Percentiles rank a stretch among this genome's conserved stretches.
Conservation (phyloP, 2,113 vertebrate species). For the Aphyosemion australe region DNA sequence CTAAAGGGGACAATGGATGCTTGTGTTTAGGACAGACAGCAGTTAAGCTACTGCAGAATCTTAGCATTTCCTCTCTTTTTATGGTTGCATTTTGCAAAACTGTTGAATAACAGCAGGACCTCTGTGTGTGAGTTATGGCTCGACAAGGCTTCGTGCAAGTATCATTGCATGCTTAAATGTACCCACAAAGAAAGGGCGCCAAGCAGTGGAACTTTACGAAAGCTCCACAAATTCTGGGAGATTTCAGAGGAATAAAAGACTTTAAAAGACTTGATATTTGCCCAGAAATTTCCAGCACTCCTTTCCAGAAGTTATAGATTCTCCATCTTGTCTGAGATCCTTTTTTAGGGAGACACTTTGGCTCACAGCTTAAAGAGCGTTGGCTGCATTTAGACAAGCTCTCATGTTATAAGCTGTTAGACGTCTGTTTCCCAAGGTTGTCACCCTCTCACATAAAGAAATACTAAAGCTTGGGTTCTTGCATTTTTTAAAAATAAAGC, state of each 20-base stretch:
- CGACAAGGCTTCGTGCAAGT: slow-evolving; percentile 28
- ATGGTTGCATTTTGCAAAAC: slow-evolving; percentile 3
- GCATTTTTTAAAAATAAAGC: slow-evolving; percentile 12
- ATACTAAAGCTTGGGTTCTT: slow-evolving; percentile 4
- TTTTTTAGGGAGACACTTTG: slow-evolving; percentile 68
- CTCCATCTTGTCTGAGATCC: slow-evolving; percentile 44
- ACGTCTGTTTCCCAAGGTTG: slow-evolving; percentile 34
- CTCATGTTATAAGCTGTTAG: slow-evolving; percentile 36
- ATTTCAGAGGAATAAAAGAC: slow-evolving; percentile 4
- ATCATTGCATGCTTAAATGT: slow-evolving; percentile 11
- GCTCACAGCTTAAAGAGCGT: slow-evolving; percentile 56
- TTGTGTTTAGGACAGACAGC: slow-evolving; percentile 16
- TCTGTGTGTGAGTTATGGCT: not conserved
- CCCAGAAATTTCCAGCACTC: slow-evolving; percentile 58
- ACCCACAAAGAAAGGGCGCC: slow-evolving; percentile 17
- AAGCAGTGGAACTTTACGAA: slow-evolving; percentile 10
- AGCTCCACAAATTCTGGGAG: not conserved
- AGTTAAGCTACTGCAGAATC: not conserved
- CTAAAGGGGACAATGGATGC: slow-evolving; percentile 53
- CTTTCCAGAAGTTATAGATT: slow-evolving; percentile 67
- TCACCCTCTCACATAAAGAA: slow-evolving; percentile 16
- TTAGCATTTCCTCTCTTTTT: slow-evolving; percentile 2
- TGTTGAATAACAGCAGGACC: slow-evolving; percentile 3
- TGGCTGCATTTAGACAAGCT: slow-evolving; percentile 60
- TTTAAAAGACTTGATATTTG: slow-evolving; percentile 51